These are phyloP conservation scores for Periplaneta americana DNA, from an alignment of 1,140 invertebrate species.

Conservation along the genomic window DNA sequence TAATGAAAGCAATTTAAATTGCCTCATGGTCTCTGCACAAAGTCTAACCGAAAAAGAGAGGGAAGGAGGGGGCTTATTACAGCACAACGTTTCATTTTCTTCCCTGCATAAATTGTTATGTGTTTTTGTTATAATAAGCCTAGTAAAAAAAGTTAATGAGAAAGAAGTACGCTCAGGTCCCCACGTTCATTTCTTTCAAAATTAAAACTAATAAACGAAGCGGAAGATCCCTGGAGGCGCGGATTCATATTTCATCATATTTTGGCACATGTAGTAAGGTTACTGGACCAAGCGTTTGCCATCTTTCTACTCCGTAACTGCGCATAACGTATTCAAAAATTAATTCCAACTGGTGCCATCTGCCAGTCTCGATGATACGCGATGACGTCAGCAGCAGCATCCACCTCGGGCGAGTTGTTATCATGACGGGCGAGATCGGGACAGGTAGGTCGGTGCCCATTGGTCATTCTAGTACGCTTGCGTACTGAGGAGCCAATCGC, in stretches of 20 bases:
- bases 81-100: background rate
- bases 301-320: background rate
- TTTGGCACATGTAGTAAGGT: background rate
- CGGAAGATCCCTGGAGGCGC: constrained; percentile 1
- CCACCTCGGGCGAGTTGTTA: background rate
- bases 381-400: constrained; percentile 6
- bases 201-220: constrained; percentile 10
- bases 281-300: background rate
- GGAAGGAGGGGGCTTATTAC: no score
- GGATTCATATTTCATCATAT: constrained; percentile 1
- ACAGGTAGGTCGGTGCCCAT: constrained; percentile 4
- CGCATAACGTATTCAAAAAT: constrained; percentile 14
- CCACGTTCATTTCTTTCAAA: constrained; percentile 8
- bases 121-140: background rate
- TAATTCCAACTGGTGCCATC: constrained; percentile 9
- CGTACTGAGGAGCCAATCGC: background rate
- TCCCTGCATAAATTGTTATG: background rate
- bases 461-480: background rate
- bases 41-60: background rate
- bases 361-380: background rate
- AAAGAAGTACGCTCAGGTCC: constrained; percentile 1
- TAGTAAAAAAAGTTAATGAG: constrained; percentile 2
- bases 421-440: background rate
- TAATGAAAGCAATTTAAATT: background rate
- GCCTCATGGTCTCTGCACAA: background rate